A percentile compares a stretch with the other conserved stretches of the same genome.
Evolutionary conservation across 2,113 vertebrate species (phyloP).

Genomic region (Alaudala cheleensis): DNA sequence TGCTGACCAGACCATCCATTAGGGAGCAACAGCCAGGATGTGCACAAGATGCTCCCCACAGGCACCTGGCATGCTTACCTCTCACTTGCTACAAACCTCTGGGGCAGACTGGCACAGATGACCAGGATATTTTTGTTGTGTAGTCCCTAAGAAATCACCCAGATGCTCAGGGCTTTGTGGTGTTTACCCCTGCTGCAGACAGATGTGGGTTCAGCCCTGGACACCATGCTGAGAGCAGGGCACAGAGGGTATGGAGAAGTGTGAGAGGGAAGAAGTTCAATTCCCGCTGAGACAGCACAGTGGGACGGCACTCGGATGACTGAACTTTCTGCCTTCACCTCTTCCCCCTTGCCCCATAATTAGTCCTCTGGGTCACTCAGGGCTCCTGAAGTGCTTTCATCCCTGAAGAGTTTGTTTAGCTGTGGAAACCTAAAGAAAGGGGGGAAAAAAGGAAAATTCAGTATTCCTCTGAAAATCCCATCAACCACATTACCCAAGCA

Average conservation of each 20-base stretch:
- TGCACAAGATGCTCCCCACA: neutral
- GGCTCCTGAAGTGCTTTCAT: neutral
- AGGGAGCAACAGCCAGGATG: neutral
- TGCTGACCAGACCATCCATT: neutral
- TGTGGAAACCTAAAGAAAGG: neutral
- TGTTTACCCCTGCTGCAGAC: neutral
- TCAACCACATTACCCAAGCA: neutral
- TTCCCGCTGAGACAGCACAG: neutral
- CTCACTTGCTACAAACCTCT: neutral
- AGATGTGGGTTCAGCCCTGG: neutral
- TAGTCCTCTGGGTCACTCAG: neutral
- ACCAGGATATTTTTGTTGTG: neutral
- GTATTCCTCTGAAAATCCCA: neutral
- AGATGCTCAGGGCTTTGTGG: neutral
- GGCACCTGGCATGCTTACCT: neutral
- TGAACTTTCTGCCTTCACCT: neutral
- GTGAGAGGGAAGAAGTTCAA: neutral
- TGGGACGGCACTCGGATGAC: neutral
- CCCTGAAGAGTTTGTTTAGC: neutral
- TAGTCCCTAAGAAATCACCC: neutral
- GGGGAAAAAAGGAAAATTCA: neutral
- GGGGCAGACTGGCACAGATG: neutral
- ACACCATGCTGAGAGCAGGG: neutral
- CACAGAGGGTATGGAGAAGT: neutral
- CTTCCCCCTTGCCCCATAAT: neutral